Evolutionary conservation across 2,888 invertebrate species (phyloP), one percentile per base, ranked within the genome.

Genomic region (Apotomis betuletana): DNA sequence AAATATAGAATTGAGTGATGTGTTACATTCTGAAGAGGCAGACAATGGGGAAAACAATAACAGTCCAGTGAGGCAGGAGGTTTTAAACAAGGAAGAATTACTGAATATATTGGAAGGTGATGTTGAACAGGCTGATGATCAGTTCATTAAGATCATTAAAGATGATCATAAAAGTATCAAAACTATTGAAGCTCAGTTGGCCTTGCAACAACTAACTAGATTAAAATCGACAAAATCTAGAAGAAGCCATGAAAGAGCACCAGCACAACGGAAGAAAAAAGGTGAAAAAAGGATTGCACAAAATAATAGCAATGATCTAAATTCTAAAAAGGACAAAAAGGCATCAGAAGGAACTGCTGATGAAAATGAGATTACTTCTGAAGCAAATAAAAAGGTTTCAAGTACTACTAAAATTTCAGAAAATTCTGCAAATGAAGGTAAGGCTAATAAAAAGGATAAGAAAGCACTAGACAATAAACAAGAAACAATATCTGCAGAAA

Each of bases 11-110:
- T 79, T 92, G 36, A 91, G 88, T 85, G 92, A 92, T 75, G 91
- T 86, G 5, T 76, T 93, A 69, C 83, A 87, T 13, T 86, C 91
- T 12, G 87, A 90, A 81, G 79, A 86, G 15, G 75, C 85, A 70
- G 88, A 87, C 67, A 84, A 83, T 78, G 77, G 81, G 36, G 91
- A 91, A 79, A 91, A 91, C 75, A 92, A 92, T 76, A 91, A 91
- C 73, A 83, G 87, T 79, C 68, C 82, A 55, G 77, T 77, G 4
- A 83, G 85, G 71, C 87, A 91, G 75, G 91, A 92, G 79, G 88
- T 93, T 12, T 91, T 93, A 74, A 93, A 93, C 76, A 93, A 93
- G 77, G 92, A 93, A 76, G 92, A 93, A 75, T 76, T 93, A 38
- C 77, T 93, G 62, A 91, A 92, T 76, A 93, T 93, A 74, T 82